phyloP scores from a whole-genome alignment of 2,888 invertebrate genomes.

The Parasteatoda lunata region DNA sequence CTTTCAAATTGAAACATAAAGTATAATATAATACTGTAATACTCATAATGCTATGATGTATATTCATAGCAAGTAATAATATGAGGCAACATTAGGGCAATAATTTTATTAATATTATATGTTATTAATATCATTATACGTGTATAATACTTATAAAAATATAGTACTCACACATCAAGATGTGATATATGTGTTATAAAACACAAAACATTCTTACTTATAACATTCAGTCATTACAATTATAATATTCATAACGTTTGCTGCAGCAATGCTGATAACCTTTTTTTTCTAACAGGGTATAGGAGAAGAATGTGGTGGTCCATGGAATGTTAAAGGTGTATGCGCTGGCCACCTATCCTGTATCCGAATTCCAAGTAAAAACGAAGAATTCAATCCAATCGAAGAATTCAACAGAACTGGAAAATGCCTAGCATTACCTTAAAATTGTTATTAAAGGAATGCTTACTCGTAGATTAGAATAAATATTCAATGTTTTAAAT shows the following conservation, averaged over 20 bases:
- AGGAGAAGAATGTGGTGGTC: constrained; percentile 63
- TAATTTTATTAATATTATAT: no score
- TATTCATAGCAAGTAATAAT: no score
- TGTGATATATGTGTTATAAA: no score
- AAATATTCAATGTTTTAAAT: no score
- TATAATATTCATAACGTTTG: not conserved
- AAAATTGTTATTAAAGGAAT: not conserved
- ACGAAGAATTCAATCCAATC: constrained; percentile 16
- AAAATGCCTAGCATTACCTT: constrained; percentile 48
- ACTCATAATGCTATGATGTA: no score
- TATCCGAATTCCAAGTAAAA: not conserved
- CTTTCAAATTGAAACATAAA: no score
- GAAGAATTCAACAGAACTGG: constrained; percentile 36
- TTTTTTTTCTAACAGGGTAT: constrained; percentile 21
- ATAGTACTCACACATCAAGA: no score
- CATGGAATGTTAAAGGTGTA: constrained; percentile 47
- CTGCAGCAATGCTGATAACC: not conserved
- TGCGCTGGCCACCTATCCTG: constrained; percentile 43
- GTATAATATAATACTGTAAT: no score
- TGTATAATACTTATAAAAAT: no score
- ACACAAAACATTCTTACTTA: not conserved
- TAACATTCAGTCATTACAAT: not conserved
- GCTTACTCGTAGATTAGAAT: not conserved
- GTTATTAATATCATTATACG: no score
- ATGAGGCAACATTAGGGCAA: no score